Evolutionary conservation across 2,797 vertebrate species (phyloP).

Genomic region (Apodemus agrarius): DNA sequence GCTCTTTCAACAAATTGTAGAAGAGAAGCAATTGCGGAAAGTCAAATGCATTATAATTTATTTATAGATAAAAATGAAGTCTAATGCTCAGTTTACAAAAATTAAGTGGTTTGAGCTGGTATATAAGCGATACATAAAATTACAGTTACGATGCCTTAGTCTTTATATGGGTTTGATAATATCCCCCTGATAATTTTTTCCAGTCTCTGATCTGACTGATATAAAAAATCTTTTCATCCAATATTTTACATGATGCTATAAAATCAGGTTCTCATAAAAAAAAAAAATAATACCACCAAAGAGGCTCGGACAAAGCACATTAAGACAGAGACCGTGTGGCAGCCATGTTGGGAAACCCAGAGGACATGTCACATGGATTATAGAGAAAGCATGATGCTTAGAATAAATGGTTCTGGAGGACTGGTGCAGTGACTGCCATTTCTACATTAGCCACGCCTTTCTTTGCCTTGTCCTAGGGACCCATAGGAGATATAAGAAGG

Average conservation of each 20-base stretch:
- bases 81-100: not conserved
- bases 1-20: constrained; percentile 4
- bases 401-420: not conserved
- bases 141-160: not conserved
- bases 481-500: not conserved
- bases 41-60: constrained; percentile 22
- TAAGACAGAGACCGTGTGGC: not conserved
- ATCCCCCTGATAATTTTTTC: not conserved
- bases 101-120: not conserved
- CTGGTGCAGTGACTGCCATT: not conserved
- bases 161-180: not conserved
- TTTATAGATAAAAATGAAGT: not conserved
- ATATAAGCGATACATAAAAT: not conserved
- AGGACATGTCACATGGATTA: not conserved
- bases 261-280: not conserved
- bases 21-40: constrained; percentile 42
- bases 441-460: not conserved
- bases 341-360: not conserved
- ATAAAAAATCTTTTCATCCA: constrained; percentile 25
- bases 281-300: not conserved
- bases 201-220: not conserved
- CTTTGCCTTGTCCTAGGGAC: not conserved
- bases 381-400: not conserved
- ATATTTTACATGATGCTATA: not conserved
- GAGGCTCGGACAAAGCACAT: not conserved